Evolutionary conservation across 2,888 invertebrate genomes (phyloP), one percentile per base, ranked within the genome.

Genomic region (Sicus ferrugineus): DNA sequence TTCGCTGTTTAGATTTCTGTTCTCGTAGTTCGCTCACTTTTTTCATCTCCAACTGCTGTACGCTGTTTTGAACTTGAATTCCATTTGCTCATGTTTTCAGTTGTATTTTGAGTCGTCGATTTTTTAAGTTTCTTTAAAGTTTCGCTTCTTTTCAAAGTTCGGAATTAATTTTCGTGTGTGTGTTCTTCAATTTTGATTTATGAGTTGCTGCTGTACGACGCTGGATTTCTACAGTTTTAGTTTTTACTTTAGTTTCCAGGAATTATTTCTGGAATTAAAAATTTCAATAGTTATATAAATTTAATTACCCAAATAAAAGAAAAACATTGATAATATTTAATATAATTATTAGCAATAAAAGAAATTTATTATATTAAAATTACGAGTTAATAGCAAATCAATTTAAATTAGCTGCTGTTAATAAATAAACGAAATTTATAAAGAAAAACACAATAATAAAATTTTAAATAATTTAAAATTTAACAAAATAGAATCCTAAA

Each of bases 121-220:
- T 50, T 50, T 31, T 64, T 50, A n/a, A 7, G n/a, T 14, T 46
- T 28, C 19, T 54, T 38, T 21, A 56, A 66, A 38, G 30, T 66
- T 66, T 42, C 21, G 56, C 11, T 30, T 23, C 38, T n/a, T 52
- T 66, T 42, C 58, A 56, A 66, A 66, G 66, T 66, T 66, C 66
- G 58, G 58, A 66, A 56, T 66, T 66, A 38, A 26, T 61, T 34
- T 54, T 7, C 14, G 23, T 23, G 26, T 26, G 54, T 54, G 28
- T 28, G 28, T 23, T 19, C 38, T 34, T 34, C 38, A 38, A 38
- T 38, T 9, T 38, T 38, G 7, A 14, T 77, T 77, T 78, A 77
- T n/a, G n/a, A n/a, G n/a, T n/a, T n/a, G n/a, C n/a, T n/a, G n/a
- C n/a, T n/a, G n/a, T n/a, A n/a, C n/a, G n/a, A n/a, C n/a, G n/a